These are phyloP conservation scores for Drosophila sordidula DNA, from an alignment of 2,888 invertebrate genomes.

Conservation along the genomic window DNA sequence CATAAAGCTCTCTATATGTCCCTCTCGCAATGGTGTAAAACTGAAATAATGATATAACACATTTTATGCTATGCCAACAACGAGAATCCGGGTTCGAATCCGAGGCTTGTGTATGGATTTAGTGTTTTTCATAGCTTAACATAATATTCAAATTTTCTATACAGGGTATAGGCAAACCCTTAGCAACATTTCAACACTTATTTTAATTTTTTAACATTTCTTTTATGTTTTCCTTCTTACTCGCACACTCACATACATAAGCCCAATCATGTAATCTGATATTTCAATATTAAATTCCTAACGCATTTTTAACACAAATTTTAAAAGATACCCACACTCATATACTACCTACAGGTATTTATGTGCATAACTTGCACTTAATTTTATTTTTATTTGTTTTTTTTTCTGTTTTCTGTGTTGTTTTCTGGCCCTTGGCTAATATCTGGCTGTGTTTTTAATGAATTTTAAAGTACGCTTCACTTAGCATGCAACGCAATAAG, in stretches of 20 bases:
- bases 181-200: neutral
- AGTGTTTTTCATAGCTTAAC: too few species aligned
- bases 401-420: constrained; percentile 7
- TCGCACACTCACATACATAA: constrained; percentile 1
- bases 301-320: constrained; percentile 11
- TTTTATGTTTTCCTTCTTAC: constrained; percentile 48
- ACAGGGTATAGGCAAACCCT: too few species aligned
- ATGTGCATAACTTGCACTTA: constrained; percentile 11
- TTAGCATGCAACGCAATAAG: constrained; percentile 23
- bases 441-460: constrained; percentile 59
- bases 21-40: neutral
- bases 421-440: constrained; percentile 46
- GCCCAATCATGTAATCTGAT: constrained; percentile 16
- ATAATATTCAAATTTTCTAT: too few species aligned
- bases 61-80: neutral
- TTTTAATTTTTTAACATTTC: constrained; percentile 27
- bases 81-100: too few species aligned
- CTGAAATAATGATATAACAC: too few species aligned
- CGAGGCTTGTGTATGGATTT: too few species aligned
- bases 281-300: constrained; percentile 37
- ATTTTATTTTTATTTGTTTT: constrained; percentile 8
- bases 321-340: neutral
- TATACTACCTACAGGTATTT: constrained; percentile 6
- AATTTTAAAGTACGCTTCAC: constrained; percentile 67
- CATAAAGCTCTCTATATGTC: neutral